Conservation (phyloP, 2,797 vertebrate species). For the Sandelia bainsii region DNA sequence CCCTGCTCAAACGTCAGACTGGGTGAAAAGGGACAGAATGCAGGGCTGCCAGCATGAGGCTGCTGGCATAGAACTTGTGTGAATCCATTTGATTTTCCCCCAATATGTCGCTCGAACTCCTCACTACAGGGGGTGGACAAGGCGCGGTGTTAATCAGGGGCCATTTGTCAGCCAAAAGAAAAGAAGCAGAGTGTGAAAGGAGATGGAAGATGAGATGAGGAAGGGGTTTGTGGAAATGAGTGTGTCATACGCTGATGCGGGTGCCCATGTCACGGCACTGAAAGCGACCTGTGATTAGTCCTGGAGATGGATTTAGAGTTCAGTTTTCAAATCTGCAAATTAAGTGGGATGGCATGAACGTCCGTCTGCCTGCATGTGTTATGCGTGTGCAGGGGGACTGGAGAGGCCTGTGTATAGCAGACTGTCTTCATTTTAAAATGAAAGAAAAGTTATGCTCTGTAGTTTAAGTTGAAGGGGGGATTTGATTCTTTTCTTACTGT, state of each 20-base stretch:
- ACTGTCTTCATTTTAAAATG: not conserved
- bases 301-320: slow-evolving; percentile 60
- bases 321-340: slow-evolving; percentile 48
- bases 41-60: slow-evolving; percentile 38
- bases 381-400: not conserved
- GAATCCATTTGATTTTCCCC: slow-evolving; percentile 60
- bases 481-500: not conserved
- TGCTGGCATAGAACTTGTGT: slow-evolving; percentile 22
- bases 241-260: slow-evolving; percentile 56
- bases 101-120: slow-evolving; percentile 46
- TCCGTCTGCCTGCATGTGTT: not conserved
- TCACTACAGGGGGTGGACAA: slow-evolving; percentile 57
- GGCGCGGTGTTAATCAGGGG: slow-evolving; percentile 65
- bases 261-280: slow-evolving; percentile 54
- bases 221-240: slow-evolving; percentile 57
- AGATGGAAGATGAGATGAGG: slow-evolving; percentile 43
- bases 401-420: slow-evolving; percentile 1
- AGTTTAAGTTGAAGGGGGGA: not conserved
- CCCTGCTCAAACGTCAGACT: slow-evolving; percentile 30
- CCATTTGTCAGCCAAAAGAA: slow-evolving; percentile 64
- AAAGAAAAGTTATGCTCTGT: slow-evolving; percentile 10
- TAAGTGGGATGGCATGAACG: slow-evolving; percentile 26
- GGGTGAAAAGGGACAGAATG: slow-evolving; percentile 38
- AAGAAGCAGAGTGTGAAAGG: slow-evolving; percentile 43
- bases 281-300: slow-evolving; percentile 69